Evolutionary conservation across 1,140 invertebrate species (phyloP), one percentile per base, ranked within the genome.

Genomic region (Cotesia chilonis): DNA sequence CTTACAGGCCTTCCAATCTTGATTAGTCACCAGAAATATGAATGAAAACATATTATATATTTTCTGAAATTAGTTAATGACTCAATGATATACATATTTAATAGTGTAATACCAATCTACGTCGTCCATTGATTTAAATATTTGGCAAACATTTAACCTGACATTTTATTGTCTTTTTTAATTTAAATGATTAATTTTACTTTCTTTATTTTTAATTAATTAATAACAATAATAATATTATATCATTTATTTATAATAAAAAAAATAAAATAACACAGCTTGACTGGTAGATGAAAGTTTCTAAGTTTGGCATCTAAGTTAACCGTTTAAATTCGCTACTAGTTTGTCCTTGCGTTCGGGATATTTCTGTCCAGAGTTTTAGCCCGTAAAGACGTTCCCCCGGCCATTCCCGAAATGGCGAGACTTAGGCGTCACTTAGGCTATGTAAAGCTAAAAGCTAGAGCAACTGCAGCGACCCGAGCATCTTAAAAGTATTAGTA

Each of bases 281-380:
- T 20, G 6, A 20, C 12, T 57, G 4, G 36, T 14, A 57, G 28
- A 28, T 28, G 1, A 28, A 28, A 28, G 54, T 20, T 38, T 72
- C 5, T 12, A 64, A 52, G 12, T 52, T 41, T 60, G 41, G 28
- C 38, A 41, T 20, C 14, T 41, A 55, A 57, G 41, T n/a, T 28
- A 4, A 60, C 41, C 12, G 4, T 52, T 17, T 35, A 71, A 38
- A 67, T 28, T 74, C 70, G 71, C 74, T 65, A 73, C 72, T 73
- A 76, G 75, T 71, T 78, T 83, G 83, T 82, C 83, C 83, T 84
- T 83, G 83, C 79, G 81, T 81, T 82, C 80, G 79, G 79, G 83
- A 83, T 85, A 84, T 85, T 85, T 85, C 75, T 72, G 83, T 84
- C 82, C 81, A 78, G 78, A 82, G 81, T 83, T 83, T 84, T 83